Evolutionary conservation across 2,888 invertebrate genomes (phyloP).

Genomic region (Ochropleura leucogaster): DNA sequence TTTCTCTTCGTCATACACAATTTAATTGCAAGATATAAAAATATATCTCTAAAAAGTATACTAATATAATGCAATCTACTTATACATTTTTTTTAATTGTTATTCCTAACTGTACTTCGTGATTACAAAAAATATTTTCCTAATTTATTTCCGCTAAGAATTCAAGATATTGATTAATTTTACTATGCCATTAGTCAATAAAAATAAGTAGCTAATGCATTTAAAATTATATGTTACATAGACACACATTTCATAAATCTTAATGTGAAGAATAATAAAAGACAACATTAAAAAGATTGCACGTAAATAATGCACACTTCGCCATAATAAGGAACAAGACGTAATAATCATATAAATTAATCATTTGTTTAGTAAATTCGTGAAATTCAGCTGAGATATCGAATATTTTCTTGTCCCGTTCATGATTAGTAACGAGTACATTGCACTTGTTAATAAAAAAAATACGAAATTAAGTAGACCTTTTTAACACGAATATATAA

Average conservation of each 20-base stretch:
- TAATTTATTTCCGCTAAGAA: constrained; percentile 30
- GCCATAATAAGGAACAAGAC: constrained; percentile 54
- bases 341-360: constrained; percentile 8
- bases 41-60: constrained; percentile 34
- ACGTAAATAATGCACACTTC: constrained; percentile 61
- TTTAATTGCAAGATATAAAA: constrained; percentile 35
- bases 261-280: constrained; percentile 18
- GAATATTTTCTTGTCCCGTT: constrained; percentile 10
- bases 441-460: constrained; percentile 27
- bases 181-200: constrained; percentile 37
- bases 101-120: neutral
- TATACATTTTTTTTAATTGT: constrained; percentile 8
- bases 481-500: constrained; percentile 1
- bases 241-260: constrained; percentile 27
- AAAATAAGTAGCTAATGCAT: constrained; percentile 46
- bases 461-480: constrained; percentile 3
- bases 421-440: constrained; percentile 30
- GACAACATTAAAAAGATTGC: constrained; percentile 59
- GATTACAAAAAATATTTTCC: constrained; percentile 24
- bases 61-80: constrained; percentile 24
- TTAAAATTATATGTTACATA: neutral
- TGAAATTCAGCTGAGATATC: neutral
- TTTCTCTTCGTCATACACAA: constrained; percentile 12
- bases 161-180: constrained; percentile 30
- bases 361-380: constrained; percentile 33